Base-by-base conservation (phyloP, 1,140 invertebrate species). In the Lepidurus arcticus region DNA sequence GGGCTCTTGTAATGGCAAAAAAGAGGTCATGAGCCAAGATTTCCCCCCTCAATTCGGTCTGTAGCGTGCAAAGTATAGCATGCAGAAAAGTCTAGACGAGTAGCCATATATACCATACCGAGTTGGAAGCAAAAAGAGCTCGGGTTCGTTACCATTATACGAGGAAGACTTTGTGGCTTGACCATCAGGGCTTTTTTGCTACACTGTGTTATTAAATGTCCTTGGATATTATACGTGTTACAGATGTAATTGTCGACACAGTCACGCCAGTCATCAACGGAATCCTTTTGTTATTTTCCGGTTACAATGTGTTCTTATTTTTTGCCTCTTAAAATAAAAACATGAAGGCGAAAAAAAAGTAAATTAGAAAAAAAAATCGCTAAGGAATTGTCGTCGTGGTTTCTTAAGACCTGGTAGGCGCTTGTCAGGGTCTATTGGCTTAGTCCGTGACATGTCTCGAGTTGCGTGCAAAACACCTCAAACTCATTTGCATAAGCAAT, bases 341-440 rank as follows among this genome's bases (percentile, higher is more conserved):
- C 24, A 74, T 45, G 11, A 42, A 44, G 34, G 34, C 13, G 43
- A 78, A 13, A 73, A 26, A 78, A 8, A 65, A 11, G 53, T 24
- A 79, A 34, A 45, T 47, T 53, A 10, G 26, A 2, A 73, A 53
- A 73, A 43, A 78, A 45, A 77, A 24, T 16, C 34, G 78, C 44
- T 34, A 34, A 34, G 34, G 53, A 65, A 1, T 65, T 65, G 53
- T 65, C 47, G 47, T 21, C 53, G 16, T 21, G 1, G 53, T n/a
- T 65, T 65, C 53, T 13, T 21, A 13, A 65, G 21, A 65, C 16
- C 9, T 65, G 34, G 34, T 65, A 16, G 53, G 53, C 16, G 53
- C 16, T 16, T 65, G 53, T 9, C 53, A 16, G 21, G 53, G 8
- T 21, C 53, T 65, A 2, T n/a, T 13, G 53, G 5, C 16, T 65